Evolutionary conservation across 2,113 vertebrate genomes (phyloP).

Genomic region (Polyodon spathula): DNA sequence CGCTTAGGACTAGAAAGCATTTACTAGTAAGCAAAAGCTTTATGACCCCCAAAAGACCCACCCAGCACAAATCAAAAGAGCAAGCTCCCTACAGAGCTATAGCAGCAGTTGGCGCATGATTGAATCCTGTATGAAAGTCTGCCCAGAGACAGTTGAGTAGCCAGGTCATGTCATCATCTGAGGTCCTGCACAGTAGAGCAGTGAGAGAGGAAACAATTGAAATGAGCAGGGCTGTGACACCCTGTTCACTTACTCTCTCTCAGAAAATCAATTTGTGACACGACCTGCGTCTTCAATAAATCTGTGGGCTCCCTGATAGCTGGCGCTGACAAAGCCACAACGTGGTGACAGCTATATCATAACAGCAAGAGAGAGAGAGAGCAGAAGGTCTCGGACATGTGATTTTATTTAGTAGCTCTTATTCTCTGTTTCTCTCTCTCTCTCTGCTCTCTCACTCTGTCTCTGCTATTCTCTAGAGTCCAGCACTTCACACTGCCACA

Average conservation of each 20-base stretch:
- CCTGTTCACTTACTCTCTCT: background rate
- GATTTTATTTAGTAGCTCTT: constrained; percentile 31
- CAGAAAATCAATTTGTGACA: too few relatives aligned
- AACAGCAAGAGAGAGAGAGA: constrained; percentile 4
- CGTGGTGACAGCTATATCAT: too few relatives aligned
- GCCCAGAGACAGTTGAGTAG: constrained; percentile 8
- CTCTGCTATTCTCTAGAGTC: background rate
- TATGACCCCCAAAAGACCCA: too few relatives aligned
- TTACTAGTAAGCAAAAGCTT: too few relatives aligned
- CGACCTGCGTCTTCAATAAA: too few relatives aligned
- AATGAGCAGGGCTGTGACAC: background rate
- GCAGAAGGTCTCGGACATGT: constrained; percentile 25
- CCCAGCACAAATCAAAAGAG: too few relatives aligned
- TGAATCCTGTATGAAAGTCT: constrained; percentile 6
- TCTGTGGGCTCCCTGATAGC: too few relatives aligned
- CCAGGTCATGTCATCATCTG: constrained; percentile 10
- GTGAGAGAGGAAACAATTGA: background rate
- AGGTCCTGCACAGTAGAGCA: background rate
- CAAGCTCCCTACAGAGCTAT: background rate
- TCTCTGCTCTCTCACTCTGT: constrained; percentile 9
- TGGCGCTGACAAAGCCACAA: too few relatives aligned
- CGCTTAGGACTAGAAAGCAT: too few relatives aligned
- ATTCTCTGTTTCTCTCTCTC: constrained; percentile 8
- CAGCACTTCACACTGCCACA: background rate
- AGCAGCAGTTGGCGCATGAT: background rate